Base-by-base conservation (phyloP, 2,797 vertebrate genomes). In the Acanthurus lineatus region DNA sequence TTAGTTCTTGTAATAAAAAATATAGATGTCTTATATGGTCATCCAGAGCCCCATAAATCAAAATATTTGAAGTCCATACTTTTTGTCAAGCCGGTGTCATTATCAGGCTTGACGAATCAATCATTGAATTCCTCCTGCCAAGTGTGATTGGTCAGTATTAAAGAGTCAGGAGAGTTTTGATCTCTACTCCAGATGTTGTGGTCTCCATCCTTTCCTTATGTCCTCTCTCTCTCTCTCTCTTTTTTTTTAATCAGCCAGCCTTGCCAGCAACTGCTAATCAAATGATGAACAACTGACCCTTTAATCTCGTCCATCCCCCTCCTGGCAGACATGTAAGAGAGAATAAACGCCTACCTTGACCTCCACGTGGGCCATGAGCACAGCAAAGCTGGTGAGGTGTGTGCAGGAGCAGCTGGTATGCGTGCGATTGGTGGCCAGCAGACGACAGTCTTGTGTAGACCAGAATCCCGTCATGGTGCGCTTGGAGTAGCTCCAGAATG, bases 401-500 rank as follows among this genome's bases (percentile, higher is more conserved):
- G 98, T 99, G 93, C 98, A 99, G 89, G 98, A 99, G 87, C 98
- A 99, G 1, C 94, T 97, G 71, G 98, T 99, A 91, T 99, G 98
- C 1, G 97, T 99, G 90, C 96, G 97, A 89, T 99, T 99, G 51
- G 97, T 99, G 51, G 93, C 96, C 86, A 99, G 91, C 73, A 99
- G 96, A 78, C 98, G 96, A 88, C 98, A 99, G 87, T 98, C 98
- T 93, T 99, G 98, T 1, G 97, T 99, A 66, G 98, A 99, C 98
- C 98, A 99, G 87, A 97, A 96, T 57, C 98, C 98, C 6, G 94
- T 98, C 97, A 99, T 98, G 53, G 97, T 98, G 81, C 96, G 97
- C 86, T 98, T 99, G 58, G 98, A 98, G 90, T 99, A 99, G 93
- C 97, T 99, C 98, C 98, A 99, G 94, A 98, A 99, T 0, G 98